Percentiles rank a stretch among this genome's conserved stretches.
These are phyloP conservation scores for Himalopsyche kuldschensis DNA, from an alignment of 2,888 invertebrate genomes.

Conservation along the genomic window DNA sequence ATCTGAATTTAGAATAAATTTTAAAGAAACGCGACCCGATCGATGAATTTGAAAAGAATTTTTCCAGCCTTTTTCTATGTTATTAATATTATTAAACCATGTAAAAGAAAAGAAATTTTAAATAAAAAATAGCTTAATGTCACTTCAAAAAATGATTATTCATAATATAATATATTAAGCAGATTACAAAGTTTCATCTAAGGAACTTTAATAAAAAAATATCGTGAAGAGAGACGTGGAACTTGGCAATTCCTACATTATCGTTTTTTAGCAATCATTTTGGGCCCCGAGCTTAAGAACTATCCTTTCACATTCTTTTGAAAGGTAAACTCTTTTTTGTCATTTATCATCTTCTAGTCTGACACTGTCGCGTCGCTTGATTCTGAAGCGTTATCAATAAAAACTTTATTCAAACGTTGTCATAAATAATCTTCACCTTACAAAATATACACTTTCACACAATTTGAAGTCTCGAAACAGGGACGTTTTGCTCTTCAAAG, in stretches of 20 bases:
- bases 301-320: slow-evolving; percentile 1
- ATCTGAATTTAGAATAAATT: too few species aligned
- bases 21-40: too few species aligned
- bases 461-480: not conserved
- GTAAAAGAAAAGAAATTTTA: too few species aligned
- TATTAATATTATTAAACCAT: too few species aligned
- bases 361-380: slow-evolving; percentile 17
- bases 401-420: slow-evolving; percentile 33
- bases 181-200: too few species aligned
- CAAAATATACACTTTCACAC: slow-evolving; percentile 9
- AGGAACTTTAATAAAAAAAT: too few species aligned
- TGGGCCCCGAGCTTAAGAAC: not conserved
- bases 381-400: slow-evolving; percentile 26
- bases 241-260: not conserved
- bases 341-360: slow-evolving; percentile 30
- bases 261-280: not conserved
- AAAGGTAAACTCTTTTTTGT: slow-evolving; percentile 17
- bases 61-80: too few species aligned
- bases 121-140: too few species aligned
- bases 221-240: not conserved
- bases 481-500: not conserved
- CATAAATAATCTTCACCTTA: slow-evolving; percentile 29
- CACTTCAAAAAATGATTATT: too few species aligned
- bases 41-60: too few species aligned
- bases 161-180: too few species aligned